These are phyloP conservation scores for Lacerta viridis DNA, from an alignment of 2,797 vertebrate species.

Conservation along the genomic window DNA sequence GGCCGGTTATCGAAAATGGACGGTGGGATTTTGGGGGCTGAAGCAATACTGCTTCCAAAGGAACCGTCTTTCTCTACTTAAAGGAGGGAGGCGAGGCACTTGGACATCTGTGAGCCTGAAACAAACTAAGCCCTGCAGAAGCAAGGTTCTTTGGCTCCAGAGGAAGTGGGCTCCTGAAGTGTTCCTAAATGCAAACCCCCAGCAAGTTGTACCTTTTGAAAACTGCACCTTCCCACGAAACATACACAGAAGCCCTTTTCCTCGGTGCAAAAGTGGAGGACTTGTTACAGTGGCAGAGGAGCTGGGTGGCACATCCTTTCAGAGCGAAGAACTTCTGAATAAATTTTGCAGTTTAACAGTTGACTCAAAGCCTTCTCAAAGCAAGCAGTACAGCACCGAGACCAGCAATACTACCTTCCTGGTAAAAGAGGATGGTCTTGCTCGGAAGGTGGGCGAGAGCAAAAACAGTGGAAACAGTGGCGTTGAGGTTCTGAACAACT, in stretches of 20 bases:
- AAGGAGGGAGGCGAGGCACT: constrained; percentile 58
- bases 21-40: constrained; percentile 71
- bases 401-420: constrained; percentile 67
- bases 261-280: constrained; percentile 46
- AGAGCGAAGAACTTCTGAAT: constrained; percentile 62
- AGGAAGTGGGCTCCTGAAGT: constrained; percentile 66
- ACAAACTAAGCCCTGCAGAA: constrained; percentile 60
- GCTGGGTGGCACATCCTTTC: constrained; percentile 62
- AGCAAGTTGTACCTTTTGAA: constrained; percentile 47
- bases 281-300: constrained; percentile 50
- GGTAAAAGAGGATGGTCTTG: constrained; percentile 68
- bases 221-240: constrained; percentile 52
- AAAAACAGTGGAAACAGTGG: constrained; percentile 60
- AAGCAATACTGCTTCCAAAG: constrained; percentile 76
- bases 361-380: constrained; percentile 56
- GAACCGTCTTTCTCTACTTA: constrained; percentile 69
- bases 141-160: constrained; percentile 63
- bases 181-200: constrained; percentile 61
- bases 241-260: constrained; percentile 57
- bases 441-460: constrained; percentile 34
- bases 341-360: constrained; percentile 66
- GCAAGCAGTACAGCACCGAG: constrained; percentile 54
- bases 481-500: constrained; percentile 74
- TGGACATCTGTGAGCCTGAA: constrained; percentile 40
- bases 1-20: constrained; percentile 79